A percentile compares a stretch with the other conserved stretches of the same genome.
Conservation (phyloP, 2,113 vertebrate genomes). For the Bubo bubo region DNA sequence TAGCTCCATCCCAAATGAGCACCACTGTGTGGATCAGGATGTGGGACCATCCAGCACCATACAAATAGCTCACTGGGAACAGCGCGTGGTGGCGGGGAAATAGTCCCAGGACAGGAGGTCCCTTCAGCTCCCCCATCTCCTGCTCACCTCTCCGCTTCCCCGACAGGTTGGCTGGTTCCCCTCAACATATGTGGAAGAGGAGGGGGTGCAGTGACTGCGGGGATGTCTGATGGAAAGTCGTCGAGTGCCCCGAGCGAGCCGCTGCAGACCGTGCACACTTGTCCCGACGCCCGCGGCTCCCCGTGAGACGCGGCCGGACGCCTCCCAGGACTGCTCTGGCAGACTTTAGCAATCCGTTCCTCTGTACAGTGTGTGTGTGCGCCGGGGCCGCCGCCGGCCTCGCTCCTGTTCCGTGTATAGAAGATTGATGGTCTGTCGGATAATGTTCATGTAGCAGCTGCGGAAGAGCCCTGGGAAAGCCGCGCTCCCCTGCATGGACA, state of each 20-base stretch:
- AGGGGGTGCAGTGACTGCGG: constrained; percentile 83
- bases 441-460: not conserved
- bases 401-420: constrained; percentile 65
- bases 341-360: not conserved
- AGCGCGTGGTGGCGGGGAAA: fast-evolving
- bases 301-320: not conserved
- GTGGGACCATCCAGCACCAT: not conserved
- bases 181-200: constrained; percentile 96
- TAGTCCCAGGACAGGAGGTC: not conserved
- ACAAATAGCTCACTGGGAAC: not conserved
- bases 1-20: not conserved
- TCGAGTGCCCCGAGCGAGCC: constrained; percentile 39
- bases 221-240: not conserved
- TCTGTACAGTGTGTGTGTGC: not conserved
- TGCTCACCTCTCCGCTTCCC: not conserved
- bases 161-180: constrained; percentile 97
- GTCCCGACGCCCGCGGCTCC: not conserved
- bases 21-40: not conserved
- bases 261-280: constrained; percentile 50
- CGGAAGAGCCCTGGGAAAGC: not conserved
- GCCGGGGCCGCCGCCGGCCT: not conserved
- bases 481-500: not conserved
- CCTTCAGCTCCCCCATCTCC: not conserved
- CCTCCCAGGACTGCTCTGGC: not conserved
- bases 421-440: constrained; percentile 58